Conservation (phyloP, 2,888 invertebrate species). For the Augiades crinisus region DNA sequence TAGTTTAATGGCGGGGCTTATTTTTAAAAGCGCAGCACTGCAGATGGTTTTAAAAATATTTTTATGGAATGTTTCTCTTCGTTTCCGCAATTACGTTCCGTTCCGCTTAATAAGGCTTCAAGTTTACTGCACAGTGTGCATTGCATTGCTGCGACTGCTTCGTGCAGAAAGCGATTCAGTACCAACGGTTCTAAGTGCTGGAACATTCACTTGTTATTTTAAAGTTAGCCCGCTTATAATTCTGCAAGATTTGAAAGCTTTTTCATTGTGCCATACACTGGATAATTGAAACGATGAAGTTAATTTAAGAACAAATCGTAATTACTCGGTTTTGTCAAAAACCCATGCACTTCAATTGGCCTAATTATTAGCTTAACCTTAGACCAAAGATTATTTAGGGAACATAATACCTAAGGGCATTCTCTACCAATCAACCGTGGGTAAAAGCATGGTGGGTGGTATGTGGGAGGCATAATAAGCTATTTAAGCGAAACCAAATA, state of each 20-base stretch:
- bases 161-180: conserved; percentile 17
- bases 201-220: conserved; percentile 18
- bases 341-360: too few relatives aligned
- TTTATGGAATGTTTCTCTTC: conserved; percentile 22
- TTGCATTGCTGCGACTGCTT: neutral
- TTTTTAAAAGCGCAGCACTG: neutral
- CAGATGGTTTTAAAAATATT: conserved; percentile 18
- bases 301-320: too few relatives aligned
- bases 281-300: neutral
- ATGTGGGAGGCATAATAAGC: too few relatives aligned
- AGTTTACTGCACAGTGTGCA: conserved; percentile 13
- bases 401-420: too few relatives aligned
- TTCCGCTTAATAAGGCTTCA: conserved; percentile 24
- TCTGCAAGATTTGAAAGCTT: conserved; percentile 9
- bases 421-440: too few relatives aligned
- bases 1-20: neutral
- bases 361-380: too few relatives aligned
- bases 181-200: conserved; percentile 12
- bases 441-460: too few relatives aligned
- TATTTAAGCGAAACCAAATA: too few relatives aligned
- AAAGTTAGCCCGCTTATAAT: conserved; percentile 8
- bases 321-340: too few relatives aligned
- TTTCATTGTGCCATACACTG: neutral
- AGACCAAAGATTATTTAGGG: too few relatives aligned
- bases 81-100: conserved; percentile 22